Evolutionary conservation across 2,888 invertebrate genomes (phyloP), one percentile per base, ranked within the genome.

Genomic region (Thyatira batis): DNA sequence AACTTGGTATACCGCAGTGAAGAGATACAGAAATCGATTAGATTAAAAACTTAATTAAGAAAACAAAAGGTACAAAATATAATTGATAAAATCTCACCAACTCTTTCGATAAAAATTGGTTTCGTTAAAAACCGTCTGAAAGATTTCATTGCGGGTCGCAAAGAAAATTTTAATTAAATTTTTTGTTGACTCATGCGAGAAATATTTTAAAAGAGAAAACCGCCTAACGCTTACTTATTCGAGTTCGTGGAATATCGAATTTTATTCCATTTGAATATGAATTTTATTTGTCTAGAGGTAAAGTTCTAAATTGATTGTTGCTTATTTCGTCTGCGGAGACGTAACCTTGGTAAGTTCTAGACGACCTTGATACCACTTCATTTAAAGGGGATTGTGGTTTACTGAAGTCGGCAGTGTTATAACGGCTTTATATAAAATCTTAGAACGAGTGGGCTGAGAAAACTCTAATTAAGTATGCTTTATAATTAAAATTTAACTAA

Each of bases 321-420:
- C 48, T 9, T 48, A 48, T 48, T 48, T 27, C 9, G 27, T 27
- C 27, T 13, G 27, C 10, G 27, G 11, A 27, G 27, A 20, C 1
- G 27, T 27, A 48, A 48, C 60, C 61, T 65, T 58, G 43, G 39
- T 39, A 20, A 52, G 63, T 62, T 52, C 68, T 60, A 74, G 74
- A 75, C 69, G 62, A 45, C 71, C 71, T 74, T 64, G 56, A 27
- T 52, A 50, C 44, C 58, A 54, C 57, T 58, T 51, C 50, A 54
- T 58, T 58, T 46, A 27, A 39, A 52, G 54, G 54, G 59, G 58
- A 65, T 61, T 66, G 56, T 49, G 55, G 60, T 56, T 54, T 61
- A 21, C 45, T 58, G 53, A 59, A 67, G 58, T 67, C 54, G 50
- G 52, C 52, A 49, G 51, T 54, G 51, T 63, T 58, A 69, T 61